These are phyloP conservation scores for Phyllotis vaccarum DNA, from an alignment of 2,797 vertebrate genomes.

Conservation along the genomic window DNA sequence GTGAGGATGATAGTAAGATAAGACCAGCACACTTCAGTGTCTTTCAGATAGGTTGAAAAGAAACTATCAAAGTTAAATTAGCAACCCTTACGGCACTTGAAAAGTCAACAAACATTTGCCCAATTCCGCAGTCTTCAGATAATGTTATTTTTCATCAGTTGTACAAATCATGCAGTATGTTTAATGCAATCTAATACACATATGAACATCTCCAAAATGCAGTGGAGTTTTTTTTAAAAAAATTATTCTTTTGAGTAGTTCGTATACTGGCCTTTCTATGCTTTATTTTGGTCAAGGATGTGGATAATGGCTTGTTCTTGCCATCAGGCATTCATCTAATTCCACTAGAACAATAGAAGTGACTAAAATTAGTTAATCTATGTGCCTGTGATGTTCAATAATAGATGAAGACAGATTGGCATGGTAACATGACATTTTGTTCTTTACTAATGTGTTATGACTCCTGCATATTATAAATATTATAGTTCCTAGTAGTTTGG, in stretches of 20 bases:
- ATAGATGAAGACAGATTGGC: background rate
- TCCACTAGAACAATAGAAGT: background rate
- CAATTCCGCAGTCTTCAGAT: constrained; percentile 6
- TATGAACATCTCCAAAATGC: background rate
- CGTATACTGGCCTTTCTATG: background rate
- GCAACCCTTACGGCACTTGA: background rate
- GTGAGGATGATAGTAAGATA: background rate
- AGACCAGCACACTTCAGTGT: background rate
- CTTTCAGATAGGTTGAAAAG: background rate
- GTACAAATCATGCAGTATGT: background rate
- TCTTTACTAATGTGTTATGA: background rate
- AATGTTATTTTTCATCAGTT: constrained; percentile 38
- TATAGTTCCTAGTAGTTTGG: background rate
- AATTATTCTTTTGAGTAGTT: background rate
- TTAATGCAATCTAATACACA: constrained; percentile 9
- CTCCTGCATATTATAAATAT: background rate
- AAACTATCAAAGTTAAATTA: constrained; percentile 7
- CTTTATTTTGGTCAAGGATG: constrained; percentile 5
- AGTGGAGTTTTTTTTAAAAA: background rate
- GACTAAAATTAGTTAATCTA: constrained; percentile 16
- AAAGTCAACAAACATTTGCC: background rate
- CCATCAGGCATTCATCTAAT: background rate
- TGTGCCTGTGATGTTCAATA: constrained; percentile 16
- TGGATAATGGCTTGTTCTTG: background rate
- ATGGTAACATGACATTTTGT: background rate